phyloP scores from a whole-genome alignment of 2,797 vertebrate species.

The Acanthurus leucopareius region DNA sequence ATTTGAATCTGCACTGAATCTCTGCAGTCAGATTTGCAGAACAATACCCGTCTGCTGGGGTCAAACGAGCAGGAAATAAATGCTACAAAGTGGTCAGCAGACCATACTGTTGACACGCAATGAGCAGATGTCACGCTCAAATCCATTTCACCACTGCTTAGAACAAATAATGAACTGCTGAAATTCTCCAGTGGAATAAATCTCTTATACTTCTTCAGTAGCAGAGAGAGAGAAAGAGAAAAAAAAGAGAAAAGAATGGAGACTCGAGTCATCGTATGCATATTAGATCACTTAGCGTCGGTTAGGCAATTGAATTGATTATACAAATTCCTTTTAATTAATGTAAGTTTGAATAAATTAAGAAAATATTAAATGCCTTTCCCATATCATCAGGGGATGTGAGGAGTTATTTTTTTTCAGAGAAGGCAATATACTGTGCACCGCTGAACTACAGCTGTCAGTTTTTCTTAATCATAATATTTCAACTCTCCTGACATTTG shows the following conservation, averaged over 20 bases:
- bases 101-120: constrained; percentile 42
- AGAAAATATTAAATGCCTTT: constrained; percentile 80
- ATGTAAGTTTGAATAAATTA: constrained; percentile 84
- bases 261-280: constrained; percentile 70
- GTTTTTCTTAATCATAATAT: constrained; percentile 80
- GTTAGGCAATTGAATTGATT: constrained; percentile 84
- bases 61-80: constrained; percentile 34
- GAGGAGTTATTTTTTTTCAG: constrained; percentile 53
- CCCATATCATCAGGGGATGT: constrained; percentile 73
- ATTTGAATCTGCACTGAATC: constrained; percentile 34
- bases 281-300: constrained; percentile 76
- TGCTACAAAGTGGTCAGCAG: constrained; percentile 30
- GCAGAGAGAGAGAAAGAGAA: constrained; percentile 51
- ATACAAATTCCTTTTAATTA: constrained; percentile 83
- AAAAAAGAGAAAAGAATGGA: constrained; percentile 30
- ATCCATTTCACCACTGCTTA: constrained; percentile 36
- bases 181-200: constrained; percentile 59
- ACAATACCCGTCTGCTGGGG: constrained; percentile 36
- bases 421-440: constrained; percentile 67
- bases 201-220: constrained; percentile 36
- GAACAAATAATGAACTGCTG: constrained; percentile 45
- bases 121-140: constrained; percentile 55
- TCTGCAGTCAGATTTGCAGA: constrained; percentile 25
- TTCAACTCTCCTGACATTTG: constrained; percentile 81
- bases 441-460: constrained; percentile 78